Evolutionary conservation across 2,888 invertebrate genomes (phyloP), one percentile per base, ranked within the genome.

Genomic region (Cryptocheilus praepositus): DNA sequence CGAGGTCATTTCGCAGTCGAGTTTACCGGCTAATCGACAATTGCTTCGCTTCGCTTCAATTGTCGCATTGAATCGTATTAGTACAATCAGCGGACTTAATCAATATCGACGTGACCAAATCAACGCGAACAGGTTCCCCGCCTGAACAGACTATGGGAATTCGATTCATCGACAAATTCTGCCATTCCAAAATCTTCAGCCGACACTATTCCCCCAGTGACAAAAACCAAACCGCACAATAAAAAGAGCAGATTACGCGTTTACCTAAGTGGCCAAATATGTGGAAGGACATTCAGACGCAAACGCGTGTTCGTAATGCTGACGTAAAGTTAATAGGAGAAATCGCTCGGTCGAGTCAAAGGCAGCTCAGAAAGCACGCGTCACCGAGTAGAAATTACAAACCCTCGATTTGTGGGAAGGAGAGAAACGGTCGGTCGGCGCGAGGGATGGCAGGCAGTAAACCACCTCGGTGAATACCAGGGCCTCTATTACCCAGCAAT

Each of bases 301-400:
- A 25, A 25, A 5, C 25, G 75, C 74, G 64, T 74, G 80, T 79
- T 76, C 66, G 76, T 73, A 81, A 78, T 81, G 80, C 71, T 72
- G 70, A 80, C 56, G 73, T 73, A 64, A 74, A 76, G 79, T 78
- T 82, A 82, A 81, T 77, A 76, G 76, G 74, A 75, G 73, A 77
- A 78, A 82, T 77, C 81, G 79, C 71, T 80, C 70, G 56, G 65
- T 70, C 25, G 61, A 70, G 78, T 76, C 80, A 79, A 82, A 80
- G 81, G 72, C 75, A 74, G 64, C 73, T 64, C 73, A 54, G 51
- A 49, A 21, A 61, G 76, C 49, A 49, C 80, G 80, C 82, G 82
- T 81, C 81, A 80, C 78, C 77, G 82, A 80, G 72, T 81, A 76
- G 80, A 81, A 82, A 82, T 82, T 82, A 82, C 76, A 80, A 82